Evolutionary conservation across 2,888 invertebrate genomes (phyloP).

Genomic region (Julus scandinavius): DNA sequence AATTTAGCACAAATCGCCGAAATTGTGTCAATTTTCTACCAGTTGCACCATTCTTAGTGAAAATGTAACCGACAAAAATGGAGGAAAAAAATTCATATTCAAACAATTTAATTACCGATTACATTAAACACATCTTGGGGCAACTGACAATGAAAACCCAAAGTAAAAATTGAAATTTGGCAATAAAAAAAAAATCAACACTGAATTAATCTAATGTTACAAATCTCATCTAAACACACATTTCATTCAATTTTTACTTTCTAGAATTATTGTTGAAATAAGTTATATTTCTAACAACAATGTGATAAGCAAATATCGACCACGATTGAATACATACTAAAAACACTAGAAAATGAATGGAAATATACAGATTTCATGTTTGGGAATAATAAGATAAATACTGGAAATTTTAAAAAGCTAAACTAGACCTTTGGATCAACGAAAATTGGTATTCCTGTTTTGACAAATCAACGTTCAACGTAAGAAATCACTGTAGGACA

Average conservation of each 20-base stretch:
- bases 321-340: neutral
- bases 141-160: neutral
- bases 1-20: neutral
- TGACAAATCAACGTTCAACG: neutral
- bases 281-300: conserved; percentile 2
- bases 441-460: neutral
- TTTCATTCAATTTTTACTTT: neutral
- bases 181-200: neutral
- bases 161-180: neutral
- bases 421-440: neutral
- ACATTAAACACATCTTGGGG: neutral
- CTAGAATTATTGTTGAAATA: neutral
- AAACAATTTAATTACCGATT: neutral
- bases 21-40: neutral
- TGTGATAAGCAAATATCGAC: neutral
- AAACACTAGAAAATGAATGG: neutral
- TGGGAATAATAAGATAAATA: neutral
- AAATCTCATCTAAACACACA: neutral
- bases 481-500: neutral
- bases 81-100: neutral
- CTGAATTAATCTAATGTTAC: neutral
- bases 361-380: neutral
- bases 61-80: neutral
- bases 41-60: neutral
- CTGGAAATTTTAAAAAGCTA: neutral